Evolutionary conservation across 1,140 invertebrate species (phyloP), one percentile per base, ranked within the genome.

Genomic region (Danaus melanippus): DNA sequence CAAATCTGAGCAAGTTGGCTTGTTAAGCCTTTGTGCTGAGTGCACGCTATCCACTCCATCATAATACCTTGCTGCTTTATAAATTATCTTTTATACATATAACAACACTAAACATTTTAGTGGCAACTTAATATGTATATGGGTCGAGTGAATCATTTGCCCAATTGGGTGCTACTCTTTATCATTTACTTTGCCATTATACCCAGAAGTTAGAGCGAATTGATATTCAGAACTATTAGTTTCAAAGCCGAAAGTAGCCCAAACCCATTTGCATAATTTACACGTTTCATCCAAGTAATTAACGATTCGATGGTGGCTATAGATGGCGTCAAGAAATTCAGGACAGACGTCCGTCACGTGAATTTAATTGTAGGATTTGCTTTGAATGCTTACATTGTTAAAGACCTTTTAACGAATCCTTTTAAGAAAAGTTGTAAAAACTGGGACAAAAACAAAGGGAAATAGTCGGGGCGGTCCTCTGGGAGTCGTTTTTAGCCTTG

Each of bases 401-500:
- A 56, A 55, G 56, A 62, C 62, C 61, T 71, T 67, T 76, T 72
- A 66, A 58, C 62, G 62, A 71, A 76, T 72, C 66, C 65, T 74
- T 76, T 75, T 69, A 67, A 74, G 71, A 71, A 77, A 79, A 77
- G 73, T 72, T 78, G 66, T 79, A 76, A 83, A 80, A 74, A 83
- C 74, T 67, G 67, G 66, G 64, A 69, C 69, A 76, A 77, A 77
- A 84, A 79, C 70, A 82, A 84, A 80, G 67, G 76, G 66, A 76
- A 81, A 84, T 82, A 84, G 77, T 80, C 69, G 71, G 77, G 79
- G 79, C 77, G 79, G 69, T 76, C 80, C 71, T 68, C 50, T 12
- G 74, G 60, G 79, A 71, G 73, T 67, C 76, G 60, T 81, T 76
- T 56, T 69, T 79, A 71, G 68, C 71, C 76, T 69, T 79, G 75